Evolutionary conservation across 1,140 invertebrate species (phyloP).

Genomic region (Nephila pilipes): DNA sequence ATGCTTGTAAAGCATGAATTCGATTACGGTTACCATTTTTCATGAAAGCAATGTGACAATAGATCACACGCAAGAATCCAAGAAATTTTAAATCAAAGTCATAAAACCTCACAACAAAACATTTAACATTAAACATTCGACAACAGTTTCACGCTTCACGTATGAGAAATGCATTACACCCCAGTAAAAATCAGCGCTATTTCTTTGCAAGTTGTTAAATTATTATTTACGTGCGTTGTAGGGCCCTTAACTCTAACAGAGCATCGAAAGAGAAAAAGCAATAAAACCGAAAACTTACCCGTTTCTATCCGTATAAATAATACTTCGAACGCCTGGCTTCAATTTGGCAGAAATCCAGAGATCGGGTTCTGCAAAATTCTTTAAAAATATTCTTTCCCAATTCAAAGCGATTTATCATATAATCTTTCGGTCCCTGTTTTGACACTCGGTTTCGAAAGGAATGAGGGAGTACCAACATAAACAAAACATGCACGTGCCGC

Average conservation of each 20-base stretch:
- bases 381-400: conserved; percentile 73
- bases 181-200: background rate
- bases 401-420: conserved; percentile 71
- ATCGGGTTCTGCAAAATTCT: conserved; percentile 7
- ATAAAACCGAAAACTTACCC: background rate
- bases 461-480: conserved; percentile 41
- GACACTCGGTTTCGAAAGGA: conserved; percentile 57
- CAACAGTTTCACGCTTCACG: background rate
- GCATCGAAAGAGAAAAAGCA: conserved; percentile 4
- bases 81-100: too few relatives aligned
- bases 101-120: too few relatives aligned
- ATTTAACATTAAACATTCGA: background rate
- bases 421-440: conserved; percentile 63
- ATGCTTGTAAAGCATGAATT: too few relatives aligned
- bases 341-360: conserved; percentile 55
- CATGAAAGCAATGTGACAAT: too few relatives aligned
- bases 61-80: too few relatives aligned
- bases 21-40: too few relatives aligned
- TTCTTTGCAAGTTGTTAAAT: conserved; percentile 32
- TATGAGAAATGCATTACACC: background rate
- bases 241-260: background rate
- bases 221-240: conserved; percentile 3
- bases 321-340: conserved; percentile 42
- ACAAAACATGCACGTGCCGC: conserved; percentile 62
- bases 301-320: conserved; percentile 43